phyloP scores from a whole-genome alignment of 64 coral and sea anemone genomes.

The Dendronephthya gigantea region DNA sequence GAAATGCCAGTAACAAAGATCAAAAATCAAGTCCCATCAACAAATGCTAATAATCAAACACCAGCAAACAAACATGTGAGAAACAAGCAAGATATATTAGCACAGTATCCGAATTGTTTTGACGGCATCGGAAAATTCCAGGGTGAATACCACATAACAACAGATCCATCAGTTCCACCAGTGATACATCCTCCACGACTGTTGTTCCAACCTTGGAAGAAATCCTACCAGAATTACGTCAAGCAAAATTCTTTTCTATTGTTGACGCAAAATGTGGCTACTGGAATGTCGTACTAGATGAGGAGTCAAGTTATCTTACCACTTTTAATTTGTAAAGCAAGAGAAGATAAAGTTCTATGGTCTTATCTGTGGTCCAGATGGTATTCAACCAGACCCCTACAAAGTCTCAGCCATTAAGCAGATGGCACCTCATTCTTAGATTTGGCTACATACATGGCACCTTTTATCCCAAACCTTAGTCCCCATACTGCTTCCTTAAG shows the following conservation, averaged over 20 bases:
- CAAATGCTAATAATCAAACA: too few relatives aligned
- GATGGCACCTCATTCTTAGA: conserved; percentile 34
- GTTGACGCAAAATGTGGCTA: background rate
- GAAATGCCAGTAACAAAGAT: too few relatives aligned
- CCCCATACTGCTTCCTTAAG: conserved; percentile 32
- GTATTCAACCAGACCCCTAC: conserved; percentile 27
- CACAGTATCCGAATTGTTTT: conserved; percentile 10
- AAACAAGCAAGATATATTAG: background rate
- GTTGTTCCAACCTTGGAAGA: background rate
- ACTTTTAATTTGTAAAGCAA: conserved; percentile 31
- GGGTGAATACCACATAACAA: conserved; percentile 15
- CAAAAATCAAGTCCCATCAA: too few relatives aligned
- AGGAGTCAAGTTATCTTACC: background rate
- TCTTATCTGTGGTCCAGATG: conserved; percentile 26
- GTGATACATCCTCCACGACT: background rate
- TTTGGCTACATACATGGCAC: conserved; percentile 51
- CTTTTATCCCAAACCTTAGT: conserved; percentile 49
- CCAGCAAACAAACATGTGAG: background rate
- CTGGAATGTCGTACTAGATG: background rate
- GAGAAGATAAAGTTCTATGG: conserved; percentile 49
- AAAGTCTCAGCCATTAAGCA: conserved; percentile 33
- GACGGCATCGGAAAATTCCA: conserved; percentile 18
- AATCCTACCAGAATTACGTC: background rate
- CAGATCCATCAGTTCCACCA: background rate
- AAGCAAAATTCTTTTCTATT: background rate